Evolutionary conservation across 2,888 invertebrate genomes (phyloP), one percentile per base, ranked within the genome.

Genomic region (Eupeodes luniger): DNA sequence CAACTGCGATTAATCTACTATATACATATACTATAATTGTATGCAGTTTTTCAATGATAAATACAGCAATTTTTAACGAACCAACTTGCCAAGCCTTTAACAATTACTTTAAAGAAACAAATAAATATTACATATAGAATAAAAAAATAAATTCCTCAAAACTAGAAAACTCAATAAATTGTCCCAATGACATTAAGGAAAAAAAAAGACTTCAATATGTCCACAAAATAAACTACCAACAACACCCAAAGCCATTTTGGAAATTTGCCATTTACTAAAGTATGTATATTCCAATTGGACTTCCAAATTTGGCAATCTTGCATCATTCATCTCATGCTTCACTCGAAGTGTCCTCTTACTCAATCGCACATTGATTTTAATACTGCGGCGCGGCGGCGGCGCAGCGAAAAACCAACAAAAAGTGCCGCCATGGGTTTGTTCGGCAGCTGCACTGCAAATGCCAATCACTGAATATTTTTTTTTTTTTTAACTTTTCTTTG

Each of bases 381-480:
- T 55, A n/a, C 27, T 27, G 27, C 27, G 4, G 27, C 2, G 4
- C n/a, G 40, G n/a, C 14, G 10, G 27, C 2, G 4, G 27, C n/a
- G n/a, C n/a, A 55, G 16, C 10, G 10, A 5, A 5, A 51, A 69
- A n/a, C 34, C 16, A 51, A 36, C 67, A 76, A 51, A 74, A 57
- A 64, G 44, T 44, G 62, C 78, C 78, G 78, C 74, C 78, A 82
- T 79, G 69, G 75, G 59, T 78, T 78, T 64, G 82, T 82, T 78
- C n/a, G 34, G 75, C 86, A 83, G 83, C 79, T 80, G 83, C 86
- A 80, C 86, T 72, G 79, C 72, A 87, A 87, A 87, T 83, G 79
- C 80, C 86, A 87, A 83, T 87, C 86, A 80, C 59, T 75, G 49
- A 19, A 49, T 57, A 82, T 40, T 51, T 34, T 64, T 47, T 47